These are phyloP conservation scores for Sorex fumeus DNA, from an alignment of 2,113 vertebrate genomes.

Conservation along the genomic window DNA sequence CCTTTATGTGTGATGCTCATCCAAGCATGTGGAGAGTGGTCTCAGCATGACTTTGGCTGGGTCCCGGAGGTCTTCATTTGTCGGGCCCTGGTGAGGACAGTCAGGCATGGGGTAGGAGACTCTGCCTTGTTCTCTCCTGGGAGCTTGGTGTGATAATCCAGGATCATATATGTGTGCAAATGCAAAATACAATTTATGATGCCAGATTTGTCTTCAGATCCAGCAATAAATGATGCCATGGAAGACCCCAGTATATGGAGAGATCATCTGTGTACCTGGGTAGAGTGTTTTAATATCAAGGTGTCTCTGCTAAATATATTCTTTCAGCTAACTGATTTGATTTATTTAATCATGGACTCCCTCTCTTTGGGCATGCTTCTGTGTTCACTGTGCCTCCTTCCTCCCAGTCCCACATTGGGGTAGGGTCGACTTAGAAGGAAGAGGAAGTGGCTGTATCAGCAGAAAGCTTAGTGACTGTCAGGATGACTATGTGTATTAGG, in stretches of 20 bases:
- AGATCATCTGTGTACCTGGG: not conserved
- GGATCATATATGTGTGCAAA: not conserved
- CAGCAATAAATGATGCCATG: not conserved
- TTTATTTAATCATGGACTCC: no score
- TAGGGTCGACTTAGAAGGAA: not conserved
- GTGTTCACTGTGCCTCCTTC: not conserved
- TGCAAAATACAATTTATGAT: not conserved
- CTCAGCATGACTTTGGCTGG: no score
- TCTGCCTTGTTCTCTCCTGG: no score
- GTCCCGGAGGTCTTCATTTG: no score
- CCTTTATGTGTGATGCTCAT: no score
- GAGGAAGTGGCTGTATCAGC: no score
- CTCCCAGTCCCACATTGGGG: not conserved
- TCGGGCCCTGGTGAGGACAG: no score
- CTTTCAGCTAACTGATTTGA: not conserved
- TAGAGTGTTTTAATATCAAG: not conserved
- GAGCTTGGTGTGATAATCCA: no score
- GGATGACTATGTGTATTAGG: accelerated
- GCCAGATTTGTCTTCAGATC: not conserved
- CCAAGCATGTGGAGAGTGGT: no score
- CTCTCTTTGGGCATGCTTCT: not conserved
- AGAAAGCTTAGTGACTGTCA: not conserved
- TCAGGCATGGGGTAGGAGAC: no score
- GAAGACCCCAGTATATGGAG: not conserved
- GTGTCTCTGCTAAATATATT: not conserved